Conservation (phyloP, 2,113 vertebrate species). For the Megaceryle torquata region DNA sequence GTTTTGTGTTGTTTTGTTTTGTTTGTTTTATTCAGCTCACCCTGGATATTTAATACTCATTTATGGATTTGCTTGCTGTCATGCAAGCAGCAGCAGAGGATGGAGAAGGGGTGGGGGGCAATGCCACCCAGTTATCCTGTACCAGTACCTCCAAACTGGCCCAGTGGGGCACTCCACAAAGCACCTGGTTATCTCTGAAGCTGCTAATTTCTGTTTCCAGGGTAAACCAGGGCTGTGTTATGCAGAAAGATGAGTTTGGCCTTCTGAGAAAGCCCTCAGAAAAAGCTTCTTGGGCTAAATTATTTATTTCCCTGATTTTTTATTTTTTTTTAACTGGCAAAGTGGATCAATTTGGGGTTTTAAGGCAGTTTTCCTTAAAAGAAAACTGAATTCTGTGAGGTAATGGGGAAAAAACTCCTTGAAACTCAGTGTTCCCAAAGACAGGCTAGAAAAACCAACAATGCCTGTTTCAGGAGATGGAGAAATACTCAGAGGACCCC, state of each 20-base stretch:
- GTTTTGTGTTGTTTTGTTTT: neutral
- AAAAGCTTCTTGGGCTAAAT: neutral
- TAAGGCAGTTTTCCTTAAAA: neutral
- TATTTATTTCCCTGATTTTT: neutral
- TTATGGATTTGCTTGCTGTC: rapidly evolving
- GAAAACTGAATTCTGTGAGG: neutral
- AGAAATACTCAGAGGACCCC: rapidly evolving
- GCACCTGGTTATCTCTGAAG: neutral
- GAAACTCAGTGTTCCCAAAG: neutral
- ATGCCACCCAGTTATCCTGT: neutral
- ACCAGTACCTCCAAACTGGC: neutral
- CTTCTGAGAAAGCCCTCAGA: neutral
- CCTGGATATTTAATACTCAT: too few species aligned
- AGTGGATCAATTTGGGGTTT: neutral
- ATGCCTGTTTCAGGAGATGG: rapidly evolving
- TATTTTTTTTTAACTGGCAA: neutral
- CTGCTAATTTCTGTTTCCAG: neutral
- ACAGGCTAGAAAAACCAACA: neutral
- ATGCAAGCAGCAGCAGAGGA: neutral
- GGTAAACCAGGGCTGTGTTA: rapidly evolving
- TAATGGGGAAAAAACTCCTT: neutral
- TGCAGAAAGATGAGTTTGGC: neutral
- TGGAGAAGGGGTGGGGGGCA: neutral
- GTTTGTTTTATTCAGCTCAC: neutral
- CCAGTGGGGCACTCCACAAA: neutral